Conservation (phyloP, 2,888 invertebrate species). For the Meteorus cinctellus region DNA sequence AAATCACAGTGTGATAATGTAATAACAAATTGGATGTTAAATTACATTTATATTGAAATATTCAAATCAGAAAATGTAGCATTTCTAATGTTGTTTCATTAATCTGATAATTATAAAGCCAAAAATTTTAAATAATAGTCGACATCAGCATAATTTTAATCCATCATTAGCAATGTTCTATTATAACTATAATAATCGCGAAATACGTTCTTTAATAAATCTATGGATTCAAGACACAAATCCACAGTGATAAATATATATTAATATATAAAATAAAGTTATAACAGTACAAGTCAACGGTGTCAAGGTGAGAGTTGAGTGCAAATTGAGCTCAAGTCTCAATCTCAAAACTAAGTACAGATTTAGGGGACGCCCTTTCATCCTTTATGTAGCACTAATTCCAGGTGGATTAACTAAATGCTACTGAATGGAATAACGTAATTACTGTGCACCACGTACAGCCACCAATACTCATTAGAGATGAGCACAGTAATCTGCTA, state of each 20-base stretch:
- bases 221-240: not conserved
- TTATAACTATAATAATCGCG: too few relatives aligned
- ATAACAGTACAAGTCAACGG: not conserved
- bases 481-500: not conserved
- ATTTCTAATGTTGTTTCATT: too few relatives aligned
- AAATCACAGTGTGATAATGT: too few relatives aligned
- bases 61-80: too few relatives aligned
- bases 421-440: constrained; percentile 43
- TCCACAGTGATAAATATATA: not conserved
- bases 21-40: too few relatives aligned
- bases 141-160: too few relatives aligned
- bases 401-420: constrained; percentile 43
- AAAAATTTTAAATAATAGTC: too few relatives aligned
- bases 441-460: constrained; percentile 39
- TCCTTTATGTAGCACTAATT: constrained; percentile 44
- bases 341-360: constrained; percentile 36
- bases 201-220: too few relatives aligned
- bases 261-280: not conserved
- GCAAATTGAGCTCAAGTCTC: constrained; percentile 40
- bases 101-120: too few relatives aligned
- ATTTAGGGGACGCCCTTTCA: constrained; percentile 20
- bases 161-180: too few relatives aligned
- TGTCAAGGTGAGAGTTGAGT: constrained; percentile 20
- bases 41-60: too few relatives aligned
- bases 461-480: constrained; percentile 27